Evolutionary conservation across 2,888 invertebrate species (phyloP).

Genomic region (Spodoptera picta): DNA sequence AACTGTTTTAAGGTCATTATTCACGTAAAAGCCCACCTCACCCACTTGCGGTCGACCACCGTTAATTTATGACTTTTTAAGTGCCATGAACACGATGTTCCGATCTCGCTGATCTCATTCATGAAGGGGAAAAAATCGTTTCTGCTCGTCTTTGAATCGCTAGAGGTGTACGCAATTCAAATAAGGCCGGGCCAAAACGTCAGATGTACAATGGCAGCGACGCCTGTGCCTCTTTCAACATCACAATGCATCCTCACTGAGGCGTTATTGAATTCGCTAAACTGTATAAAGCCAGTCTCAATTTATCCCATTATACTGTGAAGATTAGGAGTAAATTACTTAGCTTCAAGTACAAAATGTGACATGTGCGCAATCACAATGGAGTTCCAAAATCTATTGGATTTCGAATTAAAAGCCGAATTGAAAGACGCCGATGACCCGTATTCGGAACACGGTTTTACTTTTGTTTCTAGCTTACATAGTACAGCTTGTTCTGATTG

Average conservation of each 20-base stretch:
- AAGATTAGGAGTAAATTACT: slow-evolving; percentile 27
- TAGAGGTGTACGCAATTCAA: slow-evolving; percentile 46
- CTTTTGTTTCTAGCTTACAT: slow-evolving; percentile 31
- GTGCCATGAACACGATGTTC: slow-evolving; percentile 76
- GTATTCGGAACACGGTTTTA: slow-evolving; percentile 55
- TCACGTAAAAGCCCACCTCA: slow-evolving; percentile 70
- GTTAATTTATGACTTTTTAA: slow-evolving; percentile 82
- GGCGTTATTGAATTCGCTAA: slow-evolving; percentile 37
- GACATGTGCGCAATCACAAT: slow-evolving; percentile 35
- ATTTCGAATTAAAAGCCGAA: slow-evolving; percentile 40
- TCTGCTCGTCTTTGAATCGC: slow-evolving; percentile 48
- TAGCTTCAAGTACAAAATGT: slow-evolving; percentile 23
- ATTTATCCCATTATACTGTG: slow-evolving; percentile 24
- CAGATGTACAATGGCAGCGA: slow-evolving; percentile 35
- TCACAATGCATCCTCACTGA: slow-evolving; percentile 40
- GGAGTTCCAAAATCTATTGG: slow-evolving; percentile 38
- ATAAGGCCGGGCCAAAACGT: slow-evolving; percentile 34
- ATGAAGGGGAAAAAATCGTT: slow-evolving; percentile 64
- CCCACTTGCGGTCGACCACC: slow-evolving; percentile 67
- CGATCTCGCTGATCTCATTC: slow-evolving; percentile 66
- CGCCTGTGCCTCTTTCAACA: slow-evolving; percentile 30
- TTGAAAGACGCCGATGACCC: slow-evolving; percentile 43
- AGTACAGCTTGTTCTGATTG: slow-evolving; percentile 43
- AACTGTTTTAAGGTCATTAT: slow-evolving; percentile 70
- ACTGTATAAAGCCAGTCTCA: slow-evolving; percentile 25